phyloP scores from a whole-genome alignment of 2,113 vertebrate genomes.

The Aleadryas rufinucha region DNA sequence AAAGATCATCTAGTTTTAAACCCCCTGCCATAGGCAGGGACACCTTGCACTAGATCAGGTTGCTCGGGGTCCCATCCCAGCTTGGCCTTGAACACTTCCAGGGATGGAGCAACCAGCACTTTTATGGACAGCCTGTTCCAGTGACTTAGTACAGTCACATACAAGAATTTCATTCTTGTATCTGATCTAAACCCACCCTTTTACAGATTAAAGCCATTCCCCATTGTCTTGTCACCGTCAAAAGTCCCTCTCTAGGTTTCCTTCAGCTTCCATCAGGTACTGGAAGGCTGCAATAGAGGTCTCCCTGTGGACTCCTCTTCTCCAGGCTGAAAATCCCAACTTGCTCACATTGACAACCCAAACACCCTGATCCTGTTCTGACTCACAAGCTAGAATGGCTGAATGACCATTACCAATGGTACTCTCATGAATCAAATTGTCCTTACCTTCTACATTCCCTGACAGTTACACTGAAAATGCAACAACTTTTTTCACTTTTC shows the following conservation, averaged over 20 bases:
- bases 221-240: background rate
- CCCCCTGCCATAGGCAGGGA: background rate
- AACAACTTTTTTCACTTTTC: background rate
- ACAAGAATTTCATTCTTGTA: background rate
- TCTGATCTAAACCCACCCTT: background rate
- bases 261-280: background rate
- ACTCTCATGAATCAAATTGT: background rate
- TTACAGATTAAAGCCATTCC: background rate
- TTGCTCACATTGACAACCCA: background rate
- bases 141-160: background rate
- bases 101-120: background rate
- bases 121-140: background rate
- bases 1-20: fast-evolving
- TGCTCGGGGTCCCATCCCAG: background rate
- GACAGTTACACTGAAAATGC: background rate
- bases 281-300: background rate
- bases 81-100: background rate
- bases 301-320: background rate
- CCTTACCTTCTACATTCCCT: background rate
- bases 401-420: background rate
- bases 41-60: background rate
- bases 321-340: background rate
- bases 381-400: background rate
- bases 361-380: background rate
- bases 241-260: background rate